A percentile compares a stretch with the other conserved stretches of the same genome.
Conservation (phyloP, 2,797 vertebrate genomes). For the Alfaro cultratus region DNA sequence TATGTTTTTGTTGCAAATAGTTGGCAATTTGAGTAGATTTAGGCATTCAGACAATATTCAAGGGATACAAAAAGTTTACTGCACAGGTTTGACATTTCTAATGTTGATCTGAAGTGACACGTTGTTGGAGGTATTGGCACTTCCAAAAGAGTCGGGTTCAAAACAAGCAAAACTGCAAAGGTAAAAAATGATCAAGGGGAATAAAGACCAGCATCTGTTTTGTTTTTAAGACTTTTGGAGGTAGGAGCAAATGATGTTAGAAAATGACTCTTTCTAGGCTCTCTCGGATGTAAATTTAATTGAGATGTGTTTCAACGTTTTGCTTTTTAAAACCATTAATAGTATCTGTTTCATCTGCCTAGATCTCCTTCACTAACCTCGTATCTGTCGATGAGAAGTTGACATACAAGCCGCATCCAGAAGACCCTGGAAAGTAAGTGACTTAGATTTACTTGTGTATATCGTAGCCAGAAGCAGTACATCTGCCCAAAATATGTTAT, state of each 20-base stretch:
- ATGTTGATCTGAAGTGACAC: not conserved
- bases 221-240: not conserved
- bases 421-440: constrained; percentile 89
- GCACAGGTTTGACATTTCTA: not conserved
- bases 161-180: not conserved
- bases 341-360: constrained; percentile 13
- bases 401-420: constrained; percentile 93
- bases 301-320: not conserved
- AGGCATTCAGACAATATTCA: not conserved
- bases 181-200: not conserved
- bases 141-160: not conserved
- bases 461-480: not conserved
- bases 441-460: not conserved
- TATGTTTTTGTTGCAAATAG: not conserved
- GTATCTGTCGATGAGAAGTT: constrained; percentile 97
- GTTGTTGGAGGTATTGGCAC: not conserved
- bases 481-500: not conserved
- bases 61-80: not conserved
- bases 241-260: not conserved
- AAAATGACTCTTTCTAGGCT: not conserved
- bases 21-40: not conserved
- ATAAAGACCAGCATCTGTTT: not conserved
- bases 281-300: not conserved
- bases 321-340: not conserved
- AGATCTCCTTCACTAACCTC: constrained; percentile 98